A percentile compares a stretch with the other conserved stretches of the same genome.
These are phyloP conservation scores for Chionodraco myersi DNA, from an alignment of 2,113 vertebrate species.

Conservation along the genomic window DNA sequence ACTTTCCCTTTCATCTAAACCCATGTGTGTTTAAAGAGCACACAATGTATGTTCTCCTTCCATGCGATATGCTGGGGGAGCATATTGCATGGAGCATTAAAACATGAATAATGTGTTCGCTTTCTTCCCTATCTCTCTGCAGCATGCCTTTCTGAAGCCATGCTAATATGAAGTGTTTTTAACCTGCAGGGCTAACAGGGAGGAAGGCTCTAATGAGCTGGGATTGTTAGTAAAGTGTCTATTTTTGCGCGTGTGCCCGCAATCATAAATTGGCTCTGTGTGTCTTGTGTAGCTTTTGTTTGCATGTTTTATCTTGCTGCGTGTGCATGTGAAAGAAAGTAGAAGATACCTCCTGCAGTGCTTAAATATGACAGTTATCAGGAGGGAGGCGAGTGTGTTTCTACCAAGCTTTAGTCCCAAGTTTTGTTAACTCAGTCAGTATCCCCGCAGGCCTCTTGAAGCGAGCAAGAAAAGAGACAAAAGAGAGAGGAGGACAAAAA, in stretches of 20 bases:
- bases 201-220: constrained; percentile 62
- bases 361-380: constrained; percentile 26
- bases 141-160: constrained; percentile 50
- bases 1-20: constrained; percentile 49
- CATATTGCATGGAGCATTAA: constrained; percentile 43
- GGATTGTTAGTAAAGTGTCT: constrained; percentile 52
- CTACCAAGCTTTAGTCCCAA: constrained; percentile 17
- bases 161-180: constrained; percentile 61
- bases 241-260: constrained; percentile 20
- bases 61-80: constrained; percentile 24
- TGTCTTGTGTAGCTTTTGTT: constrained; percentile 20
- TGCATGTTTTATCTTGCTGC: constrained; percentile 1
- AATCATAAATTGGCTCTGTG: neutral
- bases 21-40: constrained; percentile 58
- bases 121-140: constrained; percentile 32
- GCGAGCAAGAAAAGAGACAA: constrained; percentile 6
- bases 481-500: neutral
- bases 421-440: constrained; percentile 52
- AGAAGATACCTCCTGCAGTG: constrained; percentile 18
- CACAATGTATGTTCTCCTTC: constrained; percentile 5
- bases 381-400: constrained; percentile 29
- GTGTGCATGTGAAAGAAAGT: constrained; percentile 8
- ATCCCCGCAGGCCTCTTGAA: constrained; percentile 18
- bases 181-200: constrained; percentile 62
- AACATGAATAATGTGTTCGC: constrained; percentile 57